Evolutionary conservation across 2,888 invertebrate genomes (phyloP), one percentile per base, ranked within the genome.

Genomic region (Philereme vetulata): DNA sequence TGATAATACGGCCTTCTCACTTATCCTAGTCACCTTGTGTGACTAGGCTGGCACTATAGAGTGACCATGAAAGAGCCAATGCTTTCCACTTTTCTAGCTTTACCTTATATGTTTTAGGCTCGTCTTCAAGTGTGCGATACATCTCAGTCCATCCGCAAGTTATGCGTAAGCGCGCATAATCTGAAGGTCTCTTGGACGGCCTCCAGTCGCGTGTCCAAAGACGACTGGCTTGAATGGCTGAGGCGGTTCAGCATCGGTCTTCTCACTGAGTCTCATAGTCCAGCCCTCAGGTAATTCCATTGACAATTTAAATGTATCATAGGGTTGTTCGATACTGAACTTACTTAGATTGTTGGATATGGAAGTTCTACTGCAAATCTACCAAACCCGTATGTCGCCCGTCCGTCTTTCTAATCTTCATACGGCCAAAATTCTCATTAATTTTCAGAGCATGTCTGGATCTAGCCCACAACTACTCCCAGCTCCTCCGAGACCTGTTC

Each of bases 171-270:
- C 38, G 95, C 96, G 4, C 94, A 95, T 33, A 97, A 97, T 81
- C 90, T 99, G 47, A 97, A 98, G 80, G 94, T 96, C 72, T 97
- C 97, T 0, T 98, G 98, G 97, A 96, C 97, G n/a, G 97, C 97
- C 0, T 96, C 96, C 35, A 94, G 98, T 55, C 94, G 98, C 62
- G 98, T 98, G 0, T 98, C 98, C 0, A 98, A 98, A 83, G 99
- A 99, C 75, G 99, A 99, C 86, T 99, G 99, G 99, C 93, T 98
- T 49, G 99, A 99, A 83, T 99, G 99, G 99, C 87, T 99, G 52
- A 93, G 97, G 46, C 94, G 98, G 46, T 93, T 99, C 60, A 98
- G 98, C 62, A 97, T 98, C 66, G 98, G 98, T 53, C 92, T 99
- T 36, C 93, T 99, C 6, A 98, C 98, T 70, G 98, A 98, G 80